phyloP scores from a whole-genome alignment of 2,113 vertebrate species.

The Chaetops frenatus region DNA sequence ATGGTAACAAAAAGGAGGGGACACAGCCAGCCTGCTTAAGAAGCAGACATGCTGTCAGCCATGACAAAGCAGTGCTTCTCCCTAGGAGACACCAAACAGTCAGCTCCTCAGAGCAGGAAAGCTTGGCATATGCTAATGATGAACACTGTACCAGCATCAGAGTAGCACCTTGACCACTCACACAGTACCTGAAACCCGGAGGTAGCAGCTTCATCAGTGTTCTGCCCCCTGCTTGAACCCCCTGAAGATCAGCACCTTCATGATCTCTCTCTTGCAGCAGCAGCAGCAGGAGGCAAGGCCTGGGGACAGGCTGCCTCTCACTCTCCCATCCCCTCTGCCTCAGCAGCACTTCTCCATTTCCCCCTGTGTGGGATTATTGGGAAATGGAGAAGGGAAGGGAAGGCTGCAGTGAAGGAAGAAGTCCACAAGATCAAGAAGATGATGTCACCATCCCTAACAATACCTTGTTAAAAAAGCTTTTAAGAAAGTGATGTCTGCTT shows the following conservation, averaged over 20 bases:
- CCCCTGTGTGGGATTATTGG: neutral
- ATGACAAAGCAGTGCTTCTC: neutral
- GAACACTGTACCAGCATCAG: neutral
- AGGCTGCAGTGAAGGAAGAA: neutral
- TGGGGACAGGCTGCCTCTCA: neutral
- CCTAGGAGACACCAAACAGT: neutral
- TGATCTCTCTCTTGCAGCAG: neutral
- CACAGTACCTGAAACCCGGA: neutral
- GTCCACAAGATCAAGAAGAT: neutral
- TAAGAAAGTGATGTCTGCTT: neutral
- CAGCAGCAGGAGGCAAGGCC: neutral
- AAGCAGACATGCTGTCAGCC: neutral
- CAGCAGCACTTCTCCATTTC: neutral
- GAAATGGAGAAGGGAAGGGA: neutral
- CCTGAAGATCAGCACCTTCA: neutral
- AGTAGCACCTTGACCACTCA: neutral
- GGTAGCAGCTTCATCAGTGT: neutral
- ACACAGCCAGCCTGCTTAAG: neutral
- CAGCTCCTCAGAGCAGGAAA: neutral
- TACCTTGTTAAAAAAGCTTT: neutral
- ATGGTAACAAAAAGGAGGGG: neutral
- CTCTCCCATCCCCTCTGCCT: neutral
- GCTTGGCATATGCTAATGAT: accelerated
- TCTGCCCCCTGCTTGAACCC: neutral
- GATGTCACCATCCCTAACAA: neutral